These are phyloP conservation scores for Marronus borbonicus DNA, from an alignment of 2,888 invertebrate genomes.

Conservation along the genomic window DNA sequence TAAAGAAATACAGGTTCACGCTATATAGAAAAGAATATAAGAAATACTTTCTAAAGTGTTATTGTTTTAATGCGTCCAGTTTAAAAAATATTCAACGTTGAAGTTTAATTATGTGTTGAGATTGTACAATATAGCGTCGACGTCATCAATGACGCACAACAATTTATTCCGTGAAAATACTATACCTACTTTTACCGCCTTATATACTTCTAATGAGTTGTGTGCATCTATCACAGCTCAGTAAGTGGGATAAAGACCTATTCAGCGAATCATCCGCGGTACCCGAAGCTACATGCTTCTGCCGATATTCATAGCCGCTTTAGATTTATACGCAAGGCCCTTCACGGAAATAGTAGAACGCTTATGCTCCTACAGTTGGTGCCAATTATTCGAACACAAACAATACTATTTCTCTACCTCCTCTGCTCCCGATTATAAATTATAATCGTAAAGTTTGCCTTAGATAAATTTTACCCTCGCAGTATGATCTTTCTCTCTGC, in stretches of 20 bases:
- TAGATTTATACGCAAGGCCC: conserved; percentile 14
- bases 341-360: conserved; percentile 19
- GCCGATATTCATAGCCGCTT: conserved; percentile 20
- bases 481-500: conserved; percentile 32
- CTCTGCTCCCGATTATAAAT: conserved; percentile 28
- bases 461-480: conserved; percentile 42
- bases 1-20: too few species aligned
- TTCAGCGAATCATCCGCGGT: conserved; percentile 30
- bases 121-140: too few species aligned
- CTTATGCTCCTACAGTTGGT: not conserved
- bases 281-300: not conserved
- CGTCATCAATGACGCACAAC: too few species aligned
- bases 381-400: conserved; percentile 40
- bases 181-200: too few species aligned
- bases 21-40: too few species aligned
- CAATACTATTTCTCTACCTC: conserved; percentile 39
- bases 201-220: not conserved
- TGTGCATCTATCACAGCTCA: conserved; percentile 3
- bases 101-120: too few species aligned
- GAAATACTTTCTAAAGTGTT: too few species aligned
- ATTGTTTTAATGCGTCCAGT: too few species aligned
- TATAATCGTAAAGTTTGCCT: conserved; percentile 32
- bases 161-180: too few species aligned
- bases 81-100: too few species aligned
- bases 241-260: conserved; percentile 30